phyloP scores from a whole-genome alignment of 2,888 invertebrate genomes.

The Heliconius sara region DNA sequence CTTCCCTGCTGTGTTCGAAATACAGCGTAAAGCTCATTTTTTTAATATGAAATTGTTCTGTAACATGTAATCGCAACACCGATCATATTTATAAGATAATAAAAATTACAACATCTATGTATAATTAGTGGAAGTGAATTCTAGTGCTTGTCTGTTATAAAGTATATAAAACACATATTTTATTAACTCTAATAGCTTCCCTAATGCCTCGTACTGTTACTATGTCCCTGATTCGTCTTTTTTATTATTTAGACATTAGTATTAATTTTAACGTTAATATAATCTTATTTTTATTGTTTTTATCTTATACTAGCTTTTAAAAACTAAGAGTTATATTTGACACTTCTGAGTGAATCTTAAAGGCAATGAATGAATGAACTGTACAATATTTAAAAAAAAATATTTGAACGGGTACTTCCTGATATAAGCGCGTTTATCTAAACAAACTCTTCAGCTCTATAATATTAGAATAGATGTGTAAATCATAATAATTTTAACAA shows the following conservation, averaged over 20 bases:
- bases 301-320: not conserved
- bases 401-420: no score
- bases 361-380: no score
- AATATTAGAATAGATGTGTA: no score
- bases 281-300: constrained; percentile 1
- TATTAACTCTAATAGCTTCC: not conserved
- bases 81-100: no score
- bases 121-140: not conserved
- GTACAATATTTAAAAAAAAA: no score
- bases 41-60: not conserved
- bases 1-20: no score
- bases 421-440: no score
- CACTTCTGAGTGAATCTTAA: no score
- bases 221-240: not conserved
- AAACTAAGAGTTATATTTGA: no score
- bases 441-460: no score
- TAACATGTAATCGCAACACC: not conserved
- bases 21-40: no score
- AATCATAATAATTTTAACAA: no score
- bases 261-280: not conserved
- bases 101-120: not conserved
- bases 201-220: not conserved
- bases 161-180: not conserved
- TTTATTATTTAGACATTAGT: not conserved
- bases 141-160: not conserved